A percentile compares a stretch with the other conserved stretches of the same genome.
phyloP scores from a whole-genome alignment of 2,797 vertebrate genomes.

The Enteromius trimaculatus region DNA sequence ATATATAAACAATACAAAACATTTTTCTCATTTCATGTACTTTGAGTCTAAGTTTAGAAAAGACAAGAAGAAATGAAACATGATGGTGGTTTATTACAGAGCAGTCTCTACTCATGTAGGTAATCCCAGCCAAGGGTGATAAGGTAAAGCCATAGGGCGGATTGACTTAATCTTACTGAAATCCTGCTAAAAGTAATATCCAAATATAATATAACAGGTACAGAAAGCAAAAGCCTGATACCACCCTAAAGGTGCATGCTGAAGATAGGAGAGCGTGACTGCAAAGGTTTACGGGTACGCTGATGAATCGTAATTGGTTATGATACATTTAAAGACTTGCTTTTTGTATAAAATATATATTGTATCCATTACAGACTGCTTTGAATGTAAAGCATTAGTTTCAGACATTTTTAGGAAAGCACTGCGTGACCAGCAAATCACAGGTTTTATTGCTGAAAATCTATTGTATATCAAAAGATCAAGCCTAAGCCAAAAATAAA shows the following conservation, averaged over 20 bases:
- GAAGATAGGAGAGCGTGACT: constrained; percentile 65
- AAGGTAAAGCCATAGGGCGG: constrained; percentile 69
- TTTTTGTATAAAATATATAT: neutral
- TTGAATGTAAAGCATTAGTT: neutral
- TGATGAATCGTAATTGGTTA: constrained; percentile 28
- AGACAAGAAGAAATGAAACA: constrained; percentile 8
- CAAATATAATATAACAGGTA: constrained; percentile 77
- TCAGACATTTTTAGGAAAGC: neutral
- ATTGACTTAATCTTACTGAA: constrained; percentile 77
- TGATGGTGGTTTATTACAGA: constrained; percentile 67
- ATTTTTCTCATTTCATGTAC: neutral
- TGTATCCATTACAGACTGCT: neutral
- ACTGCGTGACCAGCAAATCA: neutral
- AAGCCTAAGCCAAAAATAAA: constrained; percentile 7
- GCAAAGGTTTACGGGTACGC: constrained; percentile 26
- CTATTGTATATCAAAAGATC: neutral
- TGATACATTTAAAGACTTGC: neutral
- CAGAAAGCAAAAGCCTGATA: constrained; percentile 67
- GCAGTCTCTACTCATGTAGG: constrained; percentile 62
- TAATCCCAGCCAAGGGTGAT: constrained; percentile 66
- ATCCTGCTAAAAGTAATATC: constrained; percentile 76
- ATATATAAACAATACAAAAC: no score
- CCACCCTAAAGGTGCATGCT: constrained; percentile 73
- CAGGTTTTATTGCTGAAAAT: neutral
- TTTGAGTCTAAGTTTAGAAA: constrained; percentile 6